phyloP scores from a whole-genome alignment of 1,140 invertebrate species.

The Chrysomallon squamiferum region DNA sequence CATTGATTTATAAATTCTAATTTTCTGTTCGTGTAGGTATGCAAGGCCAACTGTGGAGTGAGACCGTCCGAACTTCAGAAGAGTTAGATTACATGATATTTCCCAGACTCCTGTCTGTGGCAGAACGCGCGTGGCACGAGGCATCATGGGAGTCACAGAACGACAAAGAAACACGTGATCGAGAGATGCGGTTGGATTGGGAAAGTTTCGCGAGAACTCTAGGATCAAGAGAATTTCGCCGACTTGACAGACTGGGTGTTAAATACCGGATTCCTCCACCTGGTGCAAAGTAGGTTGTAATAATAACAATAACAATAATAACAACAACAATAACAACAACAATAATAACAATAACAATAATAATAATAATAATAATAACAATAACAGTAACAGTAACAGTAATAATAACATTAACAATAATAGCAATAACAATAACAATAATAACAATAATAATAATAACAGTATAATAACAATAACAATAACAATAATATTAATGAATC shows the following conservation, averaged over 20 bases:
- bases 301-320: no score
- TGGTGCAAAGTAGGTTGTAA: slow-evolving; percentile 50
- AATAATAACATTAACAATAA: no score
- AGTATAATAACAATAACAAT: no score
- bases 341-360: no score
- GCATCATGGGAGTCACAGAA: slow-evolving; percentile 46
- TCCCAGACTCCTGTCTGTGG: slow-evolving; percentile 50
- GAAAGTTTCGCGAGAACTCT: slow-evolving; percentile 43
- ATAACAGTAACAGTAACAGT: no score
- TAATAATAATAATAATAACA: no score
- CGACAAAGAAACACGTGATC: slow-evolving; percentile 11
- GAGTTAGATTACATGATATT: slow-evolving; percentile 50
- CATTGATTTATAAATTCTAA: no score
- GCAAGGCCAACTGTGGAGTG: slow-evolving; percentile 49
- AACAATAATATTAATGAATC: no score
- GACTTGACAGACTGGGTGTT: slow-evolving; percentile 42
- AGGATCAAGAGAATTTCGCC: slow-evolving; percentile 44
- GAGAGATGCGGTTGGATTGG: slow-evolving; percentile 39
- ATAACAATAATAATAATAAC: no score
- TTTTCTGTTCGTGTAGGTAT: no score
- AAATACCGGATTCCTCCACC: slow-evolving; percentile 51
- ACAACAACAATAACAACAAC: no score
- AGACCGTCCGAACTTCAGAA: slow-evolving; percentile 40
- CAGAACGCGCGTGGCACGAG: slow-evolving; percentile 56
- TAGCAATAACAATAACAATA: no score